Base-by-base conservation (phyloP, 37 sponge, comb jelly and placozoan genomes). In the Aplysina aerophoba region DNA sequence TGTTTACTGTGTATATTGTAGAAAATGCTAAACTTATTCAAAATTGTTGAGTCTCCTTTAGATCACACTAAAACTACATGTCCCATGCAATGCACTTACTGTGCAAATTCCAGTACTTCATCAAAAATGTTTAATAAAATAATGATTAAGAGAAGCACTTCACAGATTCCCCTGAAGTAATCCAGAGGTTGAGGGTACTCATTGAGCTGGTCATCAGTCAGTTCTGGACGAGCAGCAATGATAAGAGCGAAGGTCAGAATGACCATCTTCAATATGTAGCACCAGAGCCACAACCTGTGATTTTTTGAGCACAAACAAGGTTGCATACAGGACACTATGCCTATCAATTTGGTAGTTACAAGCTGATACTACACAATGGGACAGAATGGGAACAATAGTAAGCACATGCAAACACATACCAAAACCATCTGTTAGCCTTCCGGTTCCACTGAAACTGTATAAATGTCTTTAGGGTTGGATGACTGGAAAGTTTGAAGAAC, bases 221-320 rank as follows among this genome's bases (percentile, higher is more conserved):
- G 73, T 5, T 33, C 73, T 27, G 73, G 73, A 31, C 73, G 31
- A 33, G 73, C 73, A 71, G 73, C 73, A 35, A 71, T 33, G 21
- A 12, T 8, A 19, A 71, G 73, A 37, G 73, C 73, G 4, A 71
- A 12, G n/a, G 73, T 27, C 4, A 71, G 20, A 71, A 71, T 30
- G 6, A 69, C 28, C 17, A 69, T 30, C 34, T 69, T 30, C 11
- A 69, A 69, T 30, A 69, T 4, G 71, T 31, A 69, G 71, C 6
- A 69, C 11, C 1, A 0, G 1, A 69, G 34, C 19, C 71, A 35
- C 1, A 1, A 30, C 71, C 71, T 69, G 63, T 62, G 27, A n/a
- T n/a, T n/a, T n/a, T n/a, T n/a, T n/a, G n/a, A n/a, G n/a, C n/a
- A n/a, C n/a, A n/a, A n/a, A n/a, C n/a, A n/a, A n/a, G n/a, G n/a